phyloP scores from a whole-genome alignment of 1,140 invertebrate species.

The Calliphora vicina region DNA sequence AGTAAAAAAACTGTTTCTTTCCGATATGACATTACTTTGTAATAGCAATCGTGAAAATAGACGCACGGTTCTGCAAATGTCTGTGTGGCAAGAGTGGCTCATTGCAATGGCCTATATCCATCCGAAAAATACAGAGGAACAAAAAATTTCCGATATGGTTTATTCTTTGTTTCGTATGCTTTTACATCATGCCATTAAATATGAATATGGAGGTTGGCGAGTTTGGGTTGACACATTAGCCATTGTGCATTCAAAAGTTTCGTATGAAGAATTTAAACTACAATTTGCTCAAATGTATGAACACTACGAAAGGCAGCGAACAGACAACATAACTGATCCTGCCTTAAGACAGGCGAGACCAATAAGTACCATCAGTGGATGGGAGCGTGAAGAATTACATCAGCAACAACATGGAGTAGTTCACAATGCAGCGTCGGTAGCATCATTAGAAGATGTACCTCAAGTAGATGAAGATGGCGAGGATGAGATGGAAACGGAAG shows the following conservation, averaged over 20 bases:
- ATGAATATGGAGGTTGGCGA: conserved; percentile 99
- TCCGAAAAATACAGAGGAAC: conserved; percentile 92
- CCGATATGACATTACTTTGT: conserved; percentile 96
- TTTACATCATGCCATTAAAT: conserved; percentile 98
- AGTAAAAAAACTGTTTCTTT: conserved; percentile 96
- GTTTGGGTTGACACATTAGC: conserved; percentile 99
- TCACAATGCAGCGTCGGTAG: conserved; percentile 49
- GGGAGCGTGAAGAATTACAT: conserved; percentile 75
- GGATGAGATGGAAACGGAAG: conserved; percentile 13
- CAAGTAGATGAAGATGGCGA: conserved; percentile 40
- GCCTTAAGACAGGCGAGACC: conserved; percentile 89
- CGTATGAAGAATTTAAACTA: conserved; percentile 96
- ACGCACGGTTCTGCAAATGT: conserved; percentile 98
- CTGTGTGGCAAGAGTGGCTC: conserved; percentile 99
- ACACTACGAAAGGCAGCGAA: conserved; percentile 91
- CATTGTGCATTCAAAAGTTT: conserved; percentile 99
- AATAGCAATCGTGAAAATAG: conserved; percentile 98
- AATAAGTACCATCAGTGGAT: conserved; percentile 95
- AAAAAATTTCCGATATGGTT: conserved; percentile 98
- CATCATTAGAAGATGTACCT: conserved; percentile 57
- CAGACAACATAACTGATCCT: conserved; percentile 94
- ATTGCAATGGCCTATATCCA: conserved; percentile 99
- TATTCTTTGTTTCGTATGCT: conserved; percentile 97
- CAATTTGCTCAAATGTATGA: conserved; percentile 97
- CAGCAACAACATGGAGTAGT: conserved; percentile 49